phyloP scores from a whole-genome alignment of 2,113 vertebrate species.

The Oncorhynchus gorbuscha region DNA sequence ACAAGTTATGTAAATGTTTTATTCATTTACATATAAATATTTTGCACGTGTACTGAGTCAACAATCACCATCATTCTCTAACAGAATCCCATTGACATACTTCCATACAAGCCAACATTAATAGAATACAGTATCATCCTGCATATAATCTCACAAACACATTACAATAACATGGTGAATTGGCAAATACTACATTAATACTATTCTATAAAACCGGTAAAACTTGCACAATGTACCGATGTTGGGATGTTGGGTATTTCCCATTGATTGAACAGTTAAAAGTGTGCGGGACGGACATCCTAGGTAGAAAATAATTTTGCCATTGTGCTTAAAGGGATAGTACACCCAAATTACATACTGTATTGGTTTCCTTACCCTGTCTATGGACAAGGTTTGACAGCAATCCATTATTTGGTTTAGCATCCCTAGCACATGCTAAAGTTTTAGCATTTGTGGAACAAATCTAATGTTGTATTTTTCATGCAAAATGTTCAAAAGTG shows the following conservation, averaged over 20 bases:
- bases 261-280: neutral
- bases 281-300: slow-evolving; percentile 7
- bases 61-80: slow-evolving; percentile 40
- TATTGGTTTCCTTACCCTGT: no score
- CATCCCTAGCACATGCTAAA: no score
- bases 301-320: neutral
- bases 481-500: no score
- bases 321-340: slow-evolving; percentile 30
- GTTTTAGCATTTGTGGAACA: no score
- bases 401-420: no score
- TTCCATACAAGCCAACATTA: slow-evolving; percentile 33
- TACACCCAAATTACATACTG: no score
- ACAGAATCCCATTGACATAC: slow-evolving; percentile 28
- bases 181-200: slow-evolving; percentile 5
- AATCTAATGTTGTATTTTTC: no score
- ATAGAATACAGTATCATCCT: slow-evolving; percentile 24
- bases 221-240: slow-evolving; percentile 11
- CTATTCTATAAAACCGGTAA: slow-evolving; percentile 42
- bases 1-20: slow-evolving; percentile 32
- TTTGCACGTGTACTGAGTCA: slow-evolving; percentile 47
- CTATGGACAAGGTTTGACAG: no score
- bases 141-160: neutral
- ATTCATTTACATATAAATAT: slow-evolving; percentile 45
- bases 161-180: neutral
- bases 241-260: slow-evolving; percentile 24